Conservation (phyloP, 2,113 vertebrate genomes). For the Martes martes region DNA sequence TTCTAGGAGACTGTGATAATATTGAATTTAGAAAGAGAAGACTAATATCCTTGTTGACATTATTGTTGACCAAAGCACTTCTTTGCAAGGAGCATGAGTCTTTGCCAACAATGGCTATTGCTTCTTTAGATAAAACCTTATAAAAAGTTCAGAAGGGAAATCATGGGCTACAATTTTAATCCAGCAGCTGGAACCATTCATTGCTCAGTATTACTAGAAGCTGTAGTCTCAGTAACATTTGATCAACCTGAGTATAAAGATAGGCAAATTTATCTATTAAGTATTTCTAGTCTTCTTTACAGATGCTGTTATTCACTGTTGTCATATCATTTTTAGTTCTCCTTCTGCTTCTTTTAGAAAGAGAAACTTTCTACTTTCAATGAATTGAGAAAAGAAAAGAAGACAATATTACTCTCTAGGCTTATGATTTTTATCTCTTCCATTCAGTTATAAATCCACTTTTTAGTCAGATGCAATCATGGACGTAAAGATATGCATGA, state of each 20-base stretch:
- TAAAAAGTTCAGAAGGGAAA: constrained; percentile 40
- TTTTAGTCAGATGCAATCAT: background rate
- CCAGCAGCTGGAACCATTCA: background rate
- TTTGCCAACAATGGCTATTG: constrained; percentile 18
- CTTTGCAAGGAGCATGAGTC: constrained; percentile 9
- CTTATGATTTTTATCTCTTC: background rate
- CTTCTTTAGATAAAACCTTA: constrained; percentile 24
- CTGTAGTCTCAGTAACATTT: background rate
- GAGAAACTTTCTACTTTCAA: constrained; percentile 6
- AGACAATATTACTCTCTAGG: background rate
- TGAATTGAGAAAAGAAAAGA: background rate
- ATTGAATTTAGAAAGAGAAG: constrained; percentile 58
- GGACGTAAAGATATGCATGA: background rate
- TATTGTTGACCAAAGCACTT: constrained; percentile 62
- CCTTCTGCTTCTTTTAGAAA: background rate
- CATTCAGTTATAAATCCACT: background rate
- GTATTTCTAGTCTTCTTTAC: background rate
- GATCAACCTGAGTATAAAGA: background rate
- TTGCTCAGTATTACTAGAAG: background rate
- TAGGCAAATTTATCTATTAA: background rate
- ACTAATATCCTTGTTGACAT: constrained; percentile 53
- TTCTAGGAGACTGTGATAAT: constrained; percentile 43
- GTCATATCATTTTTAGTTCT: background rate
- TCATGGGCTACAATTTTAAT: constrained; percentile 6
- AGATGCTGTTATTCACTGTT: background rate